Base-by-base conservation (phyloP, 1,140 invertebrate species). In the Drosophila orena region DNA sequence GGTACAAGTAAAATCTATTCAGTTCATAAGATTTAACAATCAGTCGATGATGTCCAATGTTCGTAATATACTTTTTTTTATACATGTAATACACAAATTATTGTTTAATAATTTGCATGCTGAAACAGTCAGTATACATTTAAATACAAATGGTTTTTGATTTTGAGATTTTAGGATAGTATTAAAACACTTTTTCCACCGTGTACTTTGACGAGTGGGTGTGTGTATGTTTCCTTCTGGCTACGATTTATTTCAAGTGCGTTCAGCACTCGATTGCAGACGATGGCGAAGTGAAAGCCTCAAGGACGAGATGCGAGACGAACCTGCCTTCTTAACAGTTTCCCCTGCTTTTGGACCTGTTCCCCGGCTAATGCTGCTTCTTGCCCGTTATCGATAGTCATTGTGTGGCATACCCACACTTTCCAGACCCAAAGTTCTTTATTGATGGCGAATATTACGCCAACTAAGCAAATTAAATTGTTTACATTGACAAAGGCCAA, bases 401-500 rank as follows among this genome's bases (percentile, higher is more conserved):
- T 88, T 88, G 83, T 88, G 70, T 76, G 75, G 8, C 47, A 46
- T 11, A 37, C 15, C 37, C 27, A 17, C 35, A 46, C 43, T 50
- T 10, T 34, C 20, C 27, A 43, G 44, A 43, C 49, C 55, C 53
- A 58, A 81, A 78, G 56, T 73, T 66, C 70, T 76, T 86, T 88
- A 88, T 88, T 81, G 81, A 88, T 86, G 79, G 66, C 84, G 83
- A 83, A 88, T 89, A 88, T 88, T 79, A 88, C 84, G 84, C 84
- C 84, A 88, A 88, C 84, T 88, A 88, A 88, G 84, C 84, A 89
- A 88, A 88, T 88, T 88, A 88, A 88, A 88, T 88, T 88, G 84
- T 89, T 89, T 88, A 84, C 84, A 88, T 70, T 89, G 84, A 65
- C 78, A 71, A 76, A 85, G 60, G 58, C 64, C 64, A 70, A 62